Conservation (phyloP, 92 coral and sea anemone genomes). For the Porites evermanni region DNA sequence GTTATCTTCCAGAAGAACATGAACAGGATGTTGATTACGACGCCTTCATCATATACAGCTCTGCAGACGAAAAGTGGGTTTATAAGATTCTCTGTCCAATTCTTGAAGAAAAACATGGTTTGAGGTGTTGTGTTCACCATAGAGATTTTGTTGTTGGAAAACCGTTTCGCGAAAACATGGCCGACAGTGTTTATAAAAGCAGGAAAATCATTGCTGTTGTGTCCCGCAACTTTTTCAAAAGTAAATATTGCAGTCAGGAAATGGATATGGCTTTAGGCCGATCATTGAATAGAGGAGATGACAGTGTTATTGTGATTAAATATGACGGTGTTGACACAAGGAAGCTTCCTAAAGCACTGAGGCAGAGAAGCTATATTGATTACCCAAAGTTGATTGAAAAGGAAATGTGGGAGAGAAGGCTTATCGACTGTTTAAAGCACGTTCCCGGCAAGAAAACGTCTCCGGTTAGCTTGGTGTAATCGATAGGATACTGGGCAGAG, state of each 20-base stretch:
- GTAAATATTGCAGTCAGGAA: constrained; percentile 15
- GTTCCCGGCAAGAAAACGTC: not conserved
- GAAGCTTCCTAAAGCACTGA: constrained; percentile 13
- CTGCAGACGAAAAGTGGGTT: constrained; percentile 21
- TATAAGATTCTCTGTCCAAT: not conserved
- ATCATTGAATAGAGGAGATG: constrained; percentile 8
- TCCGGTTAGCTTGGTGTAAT: not conserved
- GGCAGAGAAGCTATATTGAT: constrained; percentile 31
- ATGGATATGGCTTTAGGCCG: constrained; percentile 21
- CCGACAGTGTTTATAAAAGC: constrained; percentile 8
- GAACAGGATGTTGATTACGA: not conserved
- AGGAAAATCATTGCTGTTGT: constrained; percentile 23
- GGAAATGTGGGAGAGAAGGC: constrained; percentile 24
- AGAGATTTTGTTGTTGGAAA: constrained; percentile 27
- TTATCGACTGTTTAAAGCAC: constrained; percentile 3
- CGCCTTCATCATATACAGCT: constrained; percentile 32
- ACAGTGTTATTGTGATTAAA: constrained; percentile 27
- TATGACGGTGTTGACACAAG: not conserved
- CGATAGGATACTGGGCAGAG: not conserved
- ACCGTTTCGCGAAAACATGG: constrained; percentile 22
- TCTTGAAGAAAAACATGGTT: constrained; percentile 20
- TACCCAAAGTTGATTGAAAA: constrained; percentile 13
- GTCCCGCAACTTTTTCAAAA: constrained; percentile 17
- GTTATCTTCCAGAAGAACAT: too few species aligned
- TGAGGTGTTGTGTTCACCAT: constrained; percentile 37